Evolutionary conservation across 2,113 vertebrate species (phyloP), one percentile per base, ranked within the genome.

Genomic region (Thalassoma bifasciatum): DNA sequence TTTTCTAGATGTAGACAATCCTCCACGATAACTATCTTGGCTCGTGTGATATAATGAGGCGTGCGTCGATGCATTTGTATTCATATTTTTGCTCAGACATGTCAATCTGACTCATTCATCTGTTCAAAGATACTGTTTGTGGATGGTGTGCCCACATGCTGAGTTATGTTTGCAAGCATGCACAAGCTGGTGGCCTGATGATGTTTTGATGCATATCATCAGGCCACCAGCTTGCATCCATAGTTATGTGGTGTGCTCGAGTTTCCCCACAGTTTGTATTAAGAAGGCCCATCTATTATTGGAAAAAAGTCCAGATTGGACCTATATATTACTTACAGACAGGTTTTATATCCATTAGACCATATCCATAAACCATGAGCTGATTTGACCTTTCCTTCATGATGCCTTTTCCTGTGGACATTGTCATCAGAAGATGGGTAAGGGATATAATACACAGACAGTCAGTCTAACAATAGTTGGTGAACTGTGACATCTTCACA

Each of bases 191-290:
- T 42, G 24, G 14, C 3, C 17, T 34, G 2, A 3, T 24, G 36
- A 8, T 30, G 30, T 52, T 24, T 30, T 60, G 49, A 23, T 80
- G 44, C 23, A 56, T 46, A 21, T 68, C 44, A 52, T 26, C 24
- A 17, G 37, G 36, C 63, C 44, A 52, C 21, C 24, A 17, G 37
- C 36, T 23, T 26, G 14, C 44, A 46, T 17, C 14, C 17, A 5
- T 7, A 46, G 44, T 8, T 16, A 5, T 2, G 44, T 13, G 12
- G 3, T 40, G 38, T 40, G 12, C 44, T 17, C 44, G 19, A 17
- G 44, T 17, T 16, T 46, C 44, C 19, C 13, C 42, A 19, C 14
- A 17, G 6, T 46, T 16, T 42, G 11, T 4, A 30, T 30, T 30
- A 30, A 17, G 19, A 46, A 46, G 7, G 5, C 16, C 16, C 16